A percentile compares a stretch with the other conserved stretches of the same genome.
Evolutionary conservation across 1,140 invertebrate species (phyloP).

Genomic region (Drosophila bocqueti): DNA sequence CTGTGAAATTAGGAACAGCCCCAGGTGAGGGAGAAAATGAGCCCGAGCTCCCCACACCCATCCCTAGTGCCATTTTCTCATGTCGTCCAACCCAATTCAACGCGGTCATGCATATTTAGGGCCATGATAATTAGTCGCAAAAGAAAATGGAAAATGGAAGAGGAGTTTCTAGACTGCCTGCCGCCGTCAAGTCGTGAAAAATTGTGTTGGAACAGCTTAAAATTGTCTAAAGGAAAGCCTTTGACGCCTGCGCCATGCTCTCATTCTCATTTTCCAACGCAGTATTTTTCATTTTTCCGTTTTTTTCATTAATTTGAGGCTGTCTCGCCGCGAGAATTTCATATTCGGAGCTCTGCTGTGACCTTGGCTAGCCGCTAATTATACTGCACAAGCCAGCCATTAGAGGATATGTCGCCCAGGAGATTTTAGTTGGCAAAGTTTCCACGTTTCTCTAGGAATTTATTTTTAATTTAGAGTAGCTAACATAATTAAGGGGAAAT

Average conservation of each 20-base stretch:
- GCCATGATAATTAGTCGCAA: conserved; percentile 52
- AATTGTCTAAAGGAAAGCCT: not conserved
- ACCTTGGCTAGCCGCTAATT: conserved; percentile 31
- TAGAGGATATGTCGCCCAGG: conserved; percentile 24
- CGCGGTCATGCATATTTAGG: conserved; percentile 54
- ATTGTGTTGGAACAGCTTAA: conserved; percentile 40
- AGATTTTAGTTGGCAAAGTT: conserved; percentile 1
- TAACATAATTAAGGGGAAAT: not conserved
- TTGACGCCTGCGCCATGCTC: conserved; percentile 38
- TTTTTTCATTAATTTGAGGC: not conserved
- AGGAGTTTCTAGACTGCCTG: conserved; percentile 53
- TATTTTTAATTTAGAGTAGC: not conserved
- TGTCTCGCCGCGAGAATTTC: not conserved
- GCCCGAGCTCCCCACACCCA: conserved; percentile 5
- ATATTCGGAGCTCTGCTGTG: conserved; percentile 6
- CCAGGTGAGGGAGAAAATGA: not conserved
- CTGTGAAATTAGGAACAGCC: conserved; percentile 1
- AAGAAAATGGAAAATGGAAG: conserved; percentile 4
- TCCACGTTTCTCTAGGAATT: not conserved
- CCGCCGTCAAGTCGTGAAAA: conserved; percentile 26
- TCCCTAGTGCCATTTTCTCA: not conserved
- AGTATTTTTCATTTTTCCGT: not conserved
- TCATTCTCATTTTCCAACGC: not conserved
- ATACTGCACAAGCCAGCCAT: conserved; percentile 5
- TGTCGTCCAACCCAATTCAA: conserved; percentile 9